These are phyloP conservation scores for Phycodurus eques DNA, from an alignment of 2,113 vertebrate species.

Conservation along the genomic window DNA sequence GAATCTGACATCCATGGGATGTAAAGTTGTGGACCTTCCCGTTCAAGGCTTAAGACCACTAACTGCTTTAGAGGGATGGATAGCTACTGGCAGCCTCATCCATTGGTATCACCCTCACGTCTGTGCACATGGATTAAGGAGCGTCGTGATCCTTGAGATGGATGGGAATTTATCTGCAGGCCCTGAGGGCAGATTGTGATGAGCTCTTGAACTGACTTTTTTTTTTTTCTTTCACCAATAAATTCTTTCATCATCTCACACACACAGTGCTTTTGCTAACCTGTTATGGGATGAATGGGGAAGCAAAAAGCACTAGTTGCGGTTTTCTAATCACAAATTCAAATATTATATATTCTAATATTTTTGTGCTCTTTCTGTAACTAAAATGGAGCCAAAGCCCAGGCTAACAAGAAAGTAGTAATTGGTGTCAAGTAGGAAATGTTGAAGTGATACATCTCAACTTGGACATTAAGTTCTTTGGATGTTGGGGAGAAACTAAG, in stretches of 20 bases:
- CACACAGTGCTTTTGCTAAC: not conserved
- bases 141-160: slow-evolving; percentile 17
- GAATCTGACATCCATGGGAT: not conserved
- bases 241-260: not conserved
- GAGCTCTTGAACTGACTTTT: not conserved
- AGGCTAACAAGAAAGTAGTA: too few relatives aligned
- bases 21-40: not conserved
- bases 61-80: slow-evolving; percentile 7
- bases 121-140: slow-evolving; percentile 33
- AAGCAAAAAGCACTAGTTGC: not conserved
- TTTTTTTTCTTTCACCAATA: not conserved
- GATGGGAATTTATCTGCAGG: slow-evolving; percentile 31
- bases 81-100: not conserved
- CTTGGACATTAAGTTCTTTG: too few relatives aligned
- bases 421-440: too few relatives aligned
- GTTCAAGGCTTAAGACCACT: not conserved
- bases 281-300: not conserved
- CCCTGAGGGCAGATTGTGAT: slow-evolving; percentile 16
- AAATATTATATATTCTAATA: too few relatives aligned
- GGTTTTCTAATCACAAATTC: too few relatives aligned
- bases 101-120: slow-evolving; percentile 44
- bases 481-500: too few relatives aligned
- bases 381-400: too few relatives aligned
- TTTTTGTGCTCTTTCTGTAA: too few relatives aligned
- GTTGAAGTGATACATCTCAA: too few relatives aligned